Conservation (phyloP, 1,140 invertebrate species). For the Formica exsecta region DNA sequence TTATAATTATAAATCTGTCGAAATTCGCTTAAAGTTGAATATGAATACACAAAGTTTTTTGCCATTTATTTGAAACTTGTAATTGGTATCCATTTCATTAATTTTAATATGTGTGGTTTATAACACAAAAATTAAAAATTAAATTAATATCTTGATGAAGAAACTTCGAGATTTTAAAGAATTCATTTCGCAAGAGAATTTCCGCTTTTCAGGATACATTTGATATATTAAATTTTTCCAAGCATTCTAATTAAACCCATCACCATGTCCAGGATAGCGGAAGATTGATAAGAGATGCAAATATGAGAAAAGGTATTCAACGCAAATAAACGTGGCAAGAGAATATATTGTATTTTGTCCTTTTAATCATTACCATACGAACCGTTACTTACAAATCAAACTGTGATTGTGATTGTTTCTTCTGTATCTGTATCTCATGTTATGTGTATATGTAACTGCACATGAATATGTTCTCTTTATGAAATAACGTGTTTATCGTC, state of each 20-base stretch:
- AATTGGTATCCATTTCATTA: too few species aligned
- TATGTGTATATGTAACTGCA: conserved; percentile 75
- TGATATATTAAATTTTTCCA: not conserved
- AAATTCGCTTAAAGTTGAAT: too few species aligned
- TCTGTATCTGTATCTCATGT: conserved; percentile 70
- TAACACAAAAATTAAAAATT: too few species aligned
- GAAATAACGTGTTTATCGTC: conserved; percentile 78
- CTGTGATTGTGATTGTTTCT: conserved; percentile 71
- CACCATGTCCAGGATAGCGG: not conserved
- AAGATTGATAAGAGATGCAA: not conserved
- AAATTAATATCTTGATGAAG: too few species aligned
- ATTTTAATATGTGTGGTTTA: too few species aligned
- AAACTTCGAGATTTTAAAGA: not conserved
- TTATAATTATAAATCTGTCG: too few species aligned
- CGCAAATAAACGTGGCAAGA: conserved; percentile 67
- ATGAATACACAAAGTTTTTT: too few species aligned
- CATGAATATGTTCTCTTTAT: conserved; percentile 76
- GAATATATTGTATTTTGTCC: conserved; percentile 78
- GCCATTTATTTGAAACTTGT: too few species aligned
- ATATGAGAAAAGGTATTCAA: conserved; percentile 24
- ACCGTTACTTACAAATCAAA: conserved; percentile 85
- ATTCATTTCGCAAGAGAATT: not conserved
- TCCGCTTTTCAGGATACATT: not conserved
- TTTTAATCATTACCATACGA: conserved; percentile 85
- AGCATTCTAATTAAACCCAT: not conserved